Percentiles rank a stretch among this genome's conserved stretches.
Conservation (phyloP, 2,113 vertebrate genomes). For the Chiloscyllium plagiosum region DNA sequence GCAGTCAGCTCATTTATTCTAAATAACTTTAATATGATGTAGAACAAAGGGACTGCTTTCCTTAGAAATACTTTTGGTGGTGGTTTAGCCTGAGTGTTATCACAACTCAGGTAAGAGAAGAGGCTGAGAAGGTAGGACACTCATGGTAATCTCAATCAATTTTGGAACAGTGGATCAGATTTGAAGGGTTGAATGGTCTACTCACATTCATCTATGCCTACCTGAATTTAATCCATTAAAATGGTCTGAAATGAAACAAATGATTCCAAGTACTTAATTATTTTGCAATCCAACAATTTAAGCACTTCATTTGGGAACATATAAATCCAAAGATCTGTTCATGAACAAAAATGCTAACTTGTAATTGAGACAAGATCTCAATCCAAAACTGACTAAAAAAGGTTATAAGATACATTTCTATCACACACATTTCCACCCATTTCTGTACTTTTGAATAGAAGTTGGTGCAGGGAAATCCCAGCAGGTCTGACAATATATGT, state of each 20-base stretch:
- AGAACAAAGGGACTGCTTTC: not conserved
- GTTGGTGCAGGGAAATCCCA: no score
- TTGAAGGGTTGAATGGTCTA: not conserved
- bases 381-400: not conserved
- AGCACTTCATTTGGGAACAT: not conserved
- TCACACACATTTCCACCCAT: not conserved
- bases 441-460: no score
- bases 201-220: not conserved
- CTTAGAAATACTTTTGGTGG: no score
- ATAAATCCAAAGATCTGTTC: not conserved
- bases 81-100: no score
- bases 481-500: no score
- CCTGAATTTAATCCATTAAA: not conserved
- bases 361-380: not conserved
- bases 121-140: no score
- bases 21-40: not conserved
- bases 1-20: not conserved
- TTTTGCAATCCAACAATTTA: not conserved
- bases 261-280: not conserved
- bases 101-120: no score
- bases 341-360: not conserved
- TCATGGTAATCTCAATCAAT: no score
- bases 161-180: not conserved
- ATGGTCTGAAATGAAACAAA: not conserved
- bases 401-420: not conserved